phyloP scores from a whole-genome alignment of 2,797 vertebrate genomes.

The Aratinga solstitialis region DNA sequence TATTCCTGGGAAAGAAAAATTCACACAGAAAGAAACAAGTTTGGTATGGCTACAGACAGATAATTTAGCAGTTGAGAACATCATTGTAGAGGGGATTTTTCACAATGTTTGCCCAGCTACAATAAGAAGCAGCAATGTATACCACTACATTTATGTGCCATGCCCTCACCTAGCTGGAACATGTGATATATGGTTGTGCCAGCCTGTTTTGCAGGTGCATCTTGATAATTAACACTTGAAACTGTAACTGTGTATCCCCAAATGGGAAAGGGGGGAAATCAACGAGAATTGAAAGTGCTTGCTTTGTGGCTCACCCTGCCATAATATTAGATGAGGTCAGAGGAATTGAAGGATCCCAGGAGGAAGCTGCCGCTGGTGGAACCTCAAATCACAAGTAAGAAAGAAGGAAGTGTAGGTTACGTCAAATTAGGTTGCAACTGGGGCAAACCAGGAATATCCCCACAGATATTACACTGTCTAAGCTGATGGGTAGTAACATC shows the following conservation, averaged over 20 bases:
- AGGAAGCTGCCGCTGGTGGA: background rate
- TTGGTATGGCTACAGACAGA: background rate
- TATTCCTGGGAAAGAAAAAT: background rate
- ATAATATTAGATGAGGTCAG: background rate
- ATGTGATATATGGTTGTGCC: background rate
- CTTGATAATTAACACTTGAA: background rate
- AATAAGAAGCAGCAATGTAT: background rate
- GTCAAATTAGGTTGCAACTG: background rate
- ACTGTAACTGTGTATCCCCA: background rate
- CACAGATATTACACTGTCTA: background rate
- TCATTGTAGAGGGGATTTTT: background rate
- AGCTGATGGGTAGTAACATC: background rate
- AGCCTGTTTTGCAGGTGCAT: background rate
- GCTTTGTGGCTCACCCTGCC: background rate
- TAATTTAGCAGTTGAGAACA: background rate
- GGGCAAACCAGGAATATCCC: background rate
- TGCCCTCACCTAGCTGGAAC: background rate
- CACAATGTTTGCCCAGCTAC: background rate
- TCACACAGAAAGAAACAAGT: background rate
- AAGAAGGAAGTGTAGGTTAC: background rate
- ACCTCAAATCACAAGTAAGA: background rate
- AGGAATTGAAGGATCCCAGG: background rate
- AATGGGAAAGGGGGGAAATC: background rate
- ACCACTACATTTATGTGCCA: accelerated
- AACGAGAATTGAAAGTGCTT: background rate